Conservation (phyloP, 2,113 vertebrate species). For the Grammomys surdaster region DNA sequence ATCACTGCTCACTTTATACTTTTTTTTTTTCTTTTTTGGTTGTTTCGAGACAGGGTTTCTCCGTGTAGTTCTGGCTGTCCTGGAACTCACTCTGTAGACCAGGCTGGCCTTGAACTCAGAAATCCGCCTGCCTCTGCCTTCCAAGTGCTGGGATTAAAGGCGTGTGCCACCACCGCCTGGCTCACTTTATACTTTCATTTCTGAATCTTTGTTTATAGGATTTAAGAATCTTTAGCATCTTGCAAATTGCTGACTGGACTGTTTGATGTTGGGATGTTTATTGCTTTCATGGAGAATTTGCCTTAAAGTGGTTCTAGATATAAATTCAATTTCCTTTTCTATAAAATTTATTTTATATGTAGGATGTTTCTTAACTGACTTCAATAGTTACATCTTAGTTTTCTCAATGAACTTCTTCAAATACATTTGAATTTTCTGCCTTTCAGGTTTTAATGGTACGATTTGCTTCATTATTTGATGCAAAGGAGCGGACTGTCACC, state of each 20-base stretch:
- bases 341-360: slow-evolving; percentile 9
- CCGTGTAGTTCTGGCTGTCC: no score
- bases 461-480: slow-evolving; percentile 96
- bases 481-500: slow-evolving; percentile 94
- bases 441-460: slow-evolving; percentile 97
- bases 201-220: slow-evolving; percentile 58
- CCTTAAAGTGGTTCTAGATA: slow-evolving; percentile 41
- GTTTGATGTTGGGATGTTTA: slow-evolving; percentile 28
- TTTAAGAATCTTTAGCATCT: slow-evolving; percentile 48
- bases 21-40: no score
- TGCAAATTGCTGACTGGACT: not conserved
- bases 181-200: slow-evolving; percentile 60
- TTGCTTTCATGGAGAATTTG: slow-evolving; percentile 61
- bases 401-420: slow-evolving; percentile 19
- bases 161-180: no score
- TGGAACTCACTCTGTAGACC: no score
- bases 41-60: no score
- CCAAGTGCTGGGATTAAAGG: no score
- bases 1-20: slow-evolving; percentile 9
- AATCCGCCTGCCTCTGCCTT: no score
- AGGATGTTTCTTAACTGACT: slow-evolving; percentile 51
- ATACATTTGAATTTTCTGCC: slow-evolving; percentile 29
- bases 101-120: no score
- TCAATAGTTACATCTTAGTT: slow-evolving; percentile 42
- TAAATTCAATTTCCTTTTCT: slow-evolving; percentile 24